A percentile compares a stretch with the other conserved stretches of the same genome.
phyloP scores from a whole-genome alignment of 1,140 invertebrate species.

The Bombus pyrosoma region DNA sequence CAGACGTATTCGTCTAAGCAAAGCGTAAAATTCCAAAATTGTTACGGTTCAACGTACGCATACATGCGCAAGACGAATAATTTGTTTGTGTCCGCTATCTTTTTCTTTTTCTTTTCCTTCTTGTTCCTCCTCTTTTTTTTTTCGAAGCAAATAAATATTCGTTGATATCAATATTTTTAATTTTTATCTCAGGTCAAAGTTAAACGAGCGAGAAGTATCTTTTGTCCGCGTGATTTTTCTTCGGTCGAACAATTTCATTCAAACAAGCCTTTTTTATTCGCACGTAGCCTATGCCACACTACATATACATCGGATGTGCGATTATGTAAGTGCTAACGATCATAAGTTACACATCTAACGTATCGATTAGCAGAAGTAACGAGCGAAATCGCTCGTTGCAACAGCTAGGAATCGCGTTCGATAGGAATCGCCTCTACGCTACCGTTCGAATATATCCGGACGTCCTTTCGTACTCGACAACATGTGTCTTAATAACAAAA shows the following conservation, averaged over 20 bases:
- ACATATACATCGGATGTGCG: too few relatives aligned
- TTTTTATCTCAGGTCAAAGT: slow-evolving; percentile 44
- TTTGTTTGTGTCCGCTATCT: not conserved
- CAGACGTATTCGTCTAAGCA: not conserved
- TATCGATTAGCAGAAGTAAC: not conserved
- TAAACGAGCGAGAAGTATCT: slow-evolving; percentile 29
- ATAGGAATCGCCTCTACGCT: not conserved
- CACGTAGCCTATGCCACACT: not conserved
- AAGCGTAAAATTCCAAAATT: not conserved
- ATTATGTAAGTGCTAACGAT: not conserved
- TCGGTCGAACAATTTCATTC: not conserved
- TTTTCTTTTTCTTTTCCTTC: not conserved
- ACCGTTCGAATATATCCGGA: too few relatives aligned
- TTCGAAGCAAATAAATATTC: not conserved
- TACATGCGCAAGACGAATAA: not conserved
- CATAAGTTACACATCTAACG: not conserved
- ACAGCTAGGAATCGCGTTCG: not conserved
- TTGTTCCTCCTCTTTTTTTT: not conserved
- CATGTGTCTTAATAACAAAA: not conserved
- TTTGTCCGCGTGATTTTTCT: not conserved
- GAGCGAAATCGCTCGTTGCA: not conserved
- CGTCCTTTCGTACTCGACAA: too few relatives aligned
- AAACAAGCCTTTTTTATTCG: not conserved
- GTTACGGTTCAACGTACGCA: not conserved
- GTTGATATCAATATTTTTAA: slow-evolving; percentile 36